Conservation (phyloP, 2,888 invertebrate genomes). For the Caenorhabditis sp. region DNA sequence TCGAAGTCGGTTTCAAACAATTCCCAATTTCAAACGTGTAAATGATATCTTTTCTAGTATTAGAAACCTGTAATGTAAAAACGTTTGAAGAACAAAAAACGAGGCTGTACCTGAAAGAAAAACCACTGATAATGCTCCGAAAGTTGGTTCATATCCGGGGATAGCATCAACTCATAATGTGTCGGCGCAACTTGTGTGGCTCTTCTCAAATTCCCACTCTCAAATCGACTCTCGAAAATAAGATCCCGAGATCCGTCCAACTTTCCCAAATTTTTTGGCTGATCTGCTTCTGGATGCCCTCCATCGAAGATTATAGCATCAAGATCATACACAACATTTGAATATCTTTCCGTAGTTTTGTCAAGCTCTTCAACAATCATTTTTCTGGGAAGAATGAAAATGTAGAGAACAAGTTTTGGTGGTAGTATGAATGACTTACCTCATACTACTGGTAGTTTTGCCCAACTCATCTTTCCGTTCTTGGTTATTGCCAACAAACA, state of each 20-base stretch:
- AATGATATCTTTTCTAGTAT: constrained; percentile 79
- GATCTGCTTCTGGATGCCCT: constrained; percentile 10
- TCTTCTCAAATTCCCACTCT: constrained; percentile 85
- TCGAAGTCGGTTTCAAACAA: constrained; percentile 85
- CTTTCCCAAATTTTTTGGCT: constrained; percentile 28
- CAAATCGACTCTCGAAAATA: constrained; percentile 85
- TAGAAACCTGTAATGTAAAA: constrained; percentile 74
- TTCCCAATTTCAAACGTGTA: constrained; percentile 88
- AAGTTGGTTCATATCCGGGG: constrained; percentile 83
- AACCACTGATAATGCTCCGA: constrained; percentile 85
- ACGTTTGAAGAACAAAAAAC: background rate
- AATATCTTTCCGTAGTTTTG: constrained; percentile 77
- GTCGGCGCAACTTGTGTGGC: constrained; percentile 81
- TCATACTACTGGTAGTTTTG: constrained; percentile 39
- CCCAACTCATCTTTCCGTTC: constrained; percentile 13
- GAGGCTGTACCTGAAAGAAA: constrained; percentile 80
- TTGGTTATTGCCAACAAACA: constrained; percentile 19
- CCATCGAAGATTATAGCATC: constrained; percentile 72
- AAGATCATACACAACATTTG: constrained; percentile 80
- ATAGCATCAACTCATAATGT: constrained; percentile 85
- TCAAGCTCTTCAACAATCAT: constrained; percentile 79
- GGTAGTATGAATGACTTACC: constrained; percentile 8
- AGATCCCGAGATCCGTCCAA: constrained; percentile 72
- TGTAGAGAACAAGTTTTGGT: background rate
- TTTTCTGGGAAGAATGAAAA: constrained; percentile 30